phyloP scores from a whole-genome alignment of 2,113 vertebrate species.

The Psilopsiagon aymara region DNA sequence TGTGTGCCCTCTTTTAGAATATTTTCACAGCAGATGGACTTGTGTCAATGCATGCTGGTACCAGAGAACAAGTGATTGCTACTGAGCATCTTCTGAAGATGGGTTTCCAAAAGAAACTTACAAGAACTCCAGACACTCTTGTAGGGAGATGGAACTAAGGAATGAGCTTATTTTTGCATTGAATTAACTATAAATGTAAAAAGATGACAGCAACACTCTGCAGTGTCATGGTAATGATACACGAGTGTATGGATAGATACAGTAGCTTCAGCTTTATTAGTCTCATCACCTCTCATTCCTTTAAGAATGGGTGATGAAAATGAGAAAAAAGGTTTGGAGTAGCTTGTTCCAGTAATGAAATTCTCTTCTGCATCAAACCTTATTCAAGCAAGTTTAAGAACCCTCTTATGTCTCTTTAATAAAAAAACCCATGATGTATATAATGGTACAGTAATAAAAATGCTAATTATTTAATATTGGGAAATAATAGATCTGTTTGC shows the following conservation, averaged over 20 bases:
- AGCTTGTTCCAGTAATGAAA: neutral
- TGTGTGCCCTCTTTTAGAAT: neutral
- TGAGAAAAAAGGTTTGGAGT: neutral
- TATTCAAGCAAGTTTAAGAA: neutral
- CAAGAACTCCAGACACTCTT: neutral
- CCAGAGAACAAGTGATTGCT: neutral
- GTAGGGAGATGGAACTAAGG: neutral
- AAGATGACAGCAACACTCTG: neutral
- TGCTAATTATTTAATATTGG: conserved; percentile 38
- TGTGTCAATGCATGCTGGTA: neutral
- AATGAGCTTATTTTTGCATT: neutral
- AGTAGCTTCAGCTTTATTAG: neutral
- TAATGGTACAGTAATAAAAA: neutral
- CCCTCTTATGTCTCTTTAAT: neutral
- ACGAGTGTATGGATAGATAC: neutral
- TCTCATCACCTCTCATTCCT: neutral
- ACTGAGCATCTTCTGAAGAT: neutral
- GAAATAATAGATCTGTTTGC: conserved; percentile 6
- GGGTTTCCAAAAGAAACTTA: neutral
- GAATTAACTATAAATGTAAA: neutral
- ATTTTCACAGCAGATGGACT: neutral
- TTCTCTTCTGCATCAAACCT: neutral
- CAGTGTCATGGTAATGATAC: neutral
- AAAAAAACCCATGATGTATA: neutral
- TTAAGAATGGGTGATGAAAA: neutral